These are phyloP conservation scores for Clepsis dumicolana DNA, from an alignment of 2,888 invertebrate genomes.

Conservation along the genomic window DNA sequence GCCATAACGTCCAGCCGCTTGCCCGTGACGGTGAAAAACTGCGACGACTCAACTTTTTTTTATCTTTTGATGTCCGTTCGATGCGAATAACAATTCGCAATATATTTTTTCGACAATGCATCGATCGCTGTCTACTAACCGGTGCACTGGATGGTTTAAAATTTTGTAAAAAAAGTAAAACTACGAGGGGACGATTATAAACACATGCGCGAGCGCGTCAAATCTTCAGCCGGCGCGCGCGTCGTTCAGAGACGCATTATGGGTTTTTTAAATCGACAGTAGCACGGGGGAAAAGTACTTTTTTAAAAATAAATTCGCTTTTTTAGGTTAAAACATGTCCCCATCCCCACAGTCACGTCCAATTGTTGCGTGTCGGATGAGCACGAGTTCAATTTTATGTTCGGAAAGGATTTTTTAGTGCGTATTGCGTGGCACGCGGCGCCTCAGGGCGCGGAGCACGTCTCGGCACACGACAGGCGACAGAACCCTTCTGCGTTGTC, in stretches of 20 bases:
- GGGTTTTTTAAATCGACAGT: conserved; percentile 81
- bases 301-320: conserved; percentile 83
- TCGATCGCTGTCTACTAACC: conserved; percentile 67
- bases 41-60: conserved; percentile 67
- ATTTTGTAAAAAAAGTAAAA: conserved; percentile 78
- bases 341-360: conserved; percentile 80
- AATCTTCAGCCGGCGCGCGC: conserved; percentile 85
- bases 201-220: conserved; percentile 86
- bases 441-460: conserved; percentile 44
- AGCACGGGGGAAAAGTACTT: conserved; percentile 74
- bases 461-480: conserved; percentile 37
- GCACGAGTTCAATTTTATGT: conserved; percentile 84
- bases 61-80: conserved; percentile 72
- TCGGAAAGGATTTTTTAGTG: conserved; percentile 81
- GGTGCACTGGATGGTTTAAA: conserved; percentile 76
- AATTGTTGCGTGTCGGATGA: conserved; percentile 86
- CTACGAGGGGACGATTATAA: conserved; percentile 83
- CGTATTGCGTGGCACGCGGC: conserved; percentile 74
- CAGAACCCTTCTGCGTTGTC: conserved; percentile 47
- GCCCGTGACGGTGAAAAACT: conserved; percentile 74
- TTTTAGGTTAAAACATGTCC: conserved; percentile 82
- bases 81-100: conserved; percentile 75
- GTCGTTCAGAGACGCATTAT: conserved; percentile 74
- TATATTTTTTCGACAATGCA: conserved; percentile 63
- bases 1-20: conserved; percentile 82